A percentile compares a stretch with the other conserved stretches of the same genome.
Conservation (phyloP, 2,797 vertebrate genomes). For the Anguilla marmorata region DNA sequence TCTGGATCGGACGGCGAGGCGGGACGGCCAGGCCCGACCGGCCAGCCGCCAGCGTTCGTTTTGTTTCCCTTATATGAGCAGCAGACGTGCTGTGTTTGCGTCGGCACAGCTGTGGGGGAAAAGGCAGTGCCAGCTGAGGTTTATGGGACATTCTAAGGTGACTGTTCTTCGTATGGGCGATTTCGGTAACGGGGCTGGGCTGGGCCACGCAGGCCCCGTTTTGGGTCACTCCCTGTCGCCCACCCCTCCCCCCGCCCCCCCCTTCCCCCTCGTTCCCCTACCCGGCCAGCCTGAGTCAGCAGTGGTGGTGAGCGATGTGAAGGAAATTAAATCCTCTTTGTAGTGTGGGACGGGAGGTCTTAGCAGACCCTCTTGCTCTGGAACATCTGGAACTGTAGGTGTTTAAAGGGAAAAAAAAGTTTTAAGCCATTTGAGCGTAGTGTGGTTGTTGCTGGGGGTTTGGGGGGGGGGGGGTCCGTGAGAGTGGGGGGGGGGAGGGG, state of each 20-base stretch:
- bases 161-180: slow-evolving; percentile 2
- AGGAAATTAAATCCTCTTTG: slow-evolving; percentile 30
- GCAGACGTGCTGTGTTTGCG: neutral
- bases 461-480: neutral
- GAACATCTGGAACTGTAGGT: slow-evolving; percentile 31
- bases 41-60: neutral
- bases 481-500: neutral
- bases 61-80: neutral
- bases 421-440: neutral
- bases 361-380: neutral
- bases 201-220: neutral
- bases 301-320: neutral
- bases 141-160: neutral
- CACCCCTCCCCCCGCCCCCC: neutral
- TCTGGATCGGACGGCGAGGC: neutral
- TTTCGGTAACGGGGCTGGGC: slow-evolving; percentile 4
- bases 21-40: neutral
- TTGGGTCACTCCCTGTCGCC: neutral
- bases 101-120: neutral
- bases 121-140: neutral
- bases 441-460: neutral
- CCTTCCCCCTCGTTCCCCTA: neutral
- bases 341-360: slow-evolving; percentile 28
- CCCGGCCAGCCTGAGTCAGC: slow-evolving; percentile 22
- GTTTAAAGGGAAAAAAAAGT: neutral